These are phyloP conservation scores for Trissolcus japonicus DNA, from an alignment of 2,888 invertebrate species.

Conservation along the genomic window DNA sequence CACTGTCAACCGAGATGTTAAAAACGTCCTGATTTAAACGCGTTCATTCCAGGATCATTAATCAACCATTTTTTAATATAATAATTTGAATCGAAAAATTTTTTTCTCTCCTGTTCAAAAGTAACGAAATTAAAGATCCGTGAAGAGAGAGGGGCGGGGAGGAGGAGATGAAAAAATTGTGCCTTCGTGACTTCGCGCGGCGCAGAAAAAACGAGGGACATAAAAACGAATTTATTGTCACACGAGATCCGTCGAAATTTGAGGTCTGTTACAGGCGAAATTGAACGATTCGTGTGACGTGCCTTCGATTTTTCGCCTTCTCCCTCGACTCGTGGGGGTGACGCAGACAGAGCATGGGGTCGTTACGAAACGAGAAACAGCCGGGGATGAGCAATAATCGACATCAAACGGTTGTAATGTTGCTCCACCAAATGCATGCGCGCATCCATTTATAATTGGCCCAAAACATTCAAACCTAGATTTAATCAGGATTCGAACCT, in stretches of 20 bases:
- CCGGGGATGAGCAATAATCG: conserved; percentile 18
- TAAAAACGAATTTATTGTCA: conserved; percentile 15
- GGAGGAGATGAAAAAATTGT: too few relatives aligned
- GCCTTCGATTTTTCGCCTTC: conserved; percentile 33
- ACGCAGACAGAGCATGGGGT: conserved; percentile 16
- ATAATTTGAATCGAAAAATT: too few relatives aligned
- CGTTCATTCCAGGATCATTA: too few relatives aligned
- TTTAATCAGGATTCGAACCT: too few relatives aligned
- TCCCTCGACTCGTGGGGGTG: conserved; percentile 10
- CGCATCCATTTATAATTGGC: neutral
- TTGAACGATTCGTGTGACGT: conserved; percentile 24
- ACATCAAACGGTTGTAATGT: conserved; percentile 16
- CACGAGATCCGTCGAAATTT: conserved; percentile 18
- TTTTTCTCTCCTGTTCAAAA: too few relatives aligned
- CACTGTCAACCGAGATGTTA: conserved; percentile 18
- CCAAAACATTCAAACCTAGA: neutral
- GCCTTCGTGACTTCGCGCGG: too few relatives aligned
- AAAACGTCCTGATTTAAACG: too few relatives aligned
- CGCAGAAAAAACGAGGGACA: neutral
- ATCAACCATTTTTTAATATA: too few relatives aligned
- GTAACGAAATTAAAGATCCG: too few relatives aligned
- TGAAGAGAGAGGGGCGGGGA: too few relatives aligned
- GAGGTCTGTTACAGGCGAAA: conserved; percentile 30
- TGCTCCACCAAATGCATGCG: neutral
- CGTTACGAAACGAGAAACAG: conserved; percentile 18